These are phyloP conservation scores for Nesometra sesokonis DNA, from an alignment of 35 echinoderm and acorn worm genomes.

Conservation along the genomic window DNA sequence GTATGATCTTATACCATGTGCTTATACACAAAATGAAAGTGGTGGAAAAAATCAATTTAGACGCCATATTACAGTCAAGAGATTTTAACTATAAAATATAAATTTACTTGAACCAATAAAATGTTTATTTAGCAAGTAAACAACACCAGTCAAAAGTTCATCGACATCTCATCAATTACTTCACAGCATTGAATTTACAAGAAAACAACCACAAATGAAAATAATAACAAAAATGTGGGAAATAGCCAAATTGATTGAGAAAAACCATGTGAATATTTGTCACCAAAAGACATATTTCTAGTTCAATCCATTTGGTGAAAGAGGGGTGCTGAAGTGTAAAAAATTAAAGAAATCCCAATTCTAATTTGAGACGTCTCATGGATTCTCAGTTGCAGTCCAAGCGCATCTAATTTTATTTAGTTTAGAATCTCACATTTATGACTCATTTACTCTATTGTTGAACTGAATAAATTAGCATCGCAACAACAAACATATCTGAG, in stretches of 20 bases:
- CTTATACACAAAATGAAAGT: no score
- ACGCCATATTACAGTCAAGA: not conserved
- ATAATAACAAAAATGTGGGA: not conserved
- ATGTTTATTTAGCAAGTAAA: not conserved
- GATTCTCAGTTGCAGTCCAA: not conserved
- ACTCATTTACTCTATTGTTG: not conserved
- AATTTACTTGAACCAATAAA: not conserved
- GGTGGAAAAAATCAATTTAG: no score
- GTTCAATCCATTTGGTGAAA: not conserved
- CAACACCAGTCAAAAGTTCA: not conserved
- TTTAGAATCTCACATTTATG: not conserved
- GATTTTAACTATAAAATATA: not conserved
- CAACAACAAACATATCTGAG: not conserved
- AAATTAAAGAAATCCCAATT: not conserved
- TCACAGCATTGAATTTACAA: not conserved
- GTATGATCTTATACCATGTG: no score
- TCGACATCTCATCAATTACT: not conserved
- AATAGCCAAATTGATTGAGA: not conserved
- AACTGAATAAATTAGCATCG: not conserved
- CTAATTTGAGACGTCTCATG: not conserved
- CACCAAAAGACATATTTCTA: not conserved
- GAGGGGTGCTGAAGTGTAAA: not conserved
- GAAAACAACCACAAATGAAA: not conserved
- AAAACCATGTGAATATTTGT: not conserved
- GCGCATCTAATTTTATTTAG: not conserved